Conservation (phyloP, 2,797 vertebrate species). For the Gymnoscopelus microlampas region DNA sequence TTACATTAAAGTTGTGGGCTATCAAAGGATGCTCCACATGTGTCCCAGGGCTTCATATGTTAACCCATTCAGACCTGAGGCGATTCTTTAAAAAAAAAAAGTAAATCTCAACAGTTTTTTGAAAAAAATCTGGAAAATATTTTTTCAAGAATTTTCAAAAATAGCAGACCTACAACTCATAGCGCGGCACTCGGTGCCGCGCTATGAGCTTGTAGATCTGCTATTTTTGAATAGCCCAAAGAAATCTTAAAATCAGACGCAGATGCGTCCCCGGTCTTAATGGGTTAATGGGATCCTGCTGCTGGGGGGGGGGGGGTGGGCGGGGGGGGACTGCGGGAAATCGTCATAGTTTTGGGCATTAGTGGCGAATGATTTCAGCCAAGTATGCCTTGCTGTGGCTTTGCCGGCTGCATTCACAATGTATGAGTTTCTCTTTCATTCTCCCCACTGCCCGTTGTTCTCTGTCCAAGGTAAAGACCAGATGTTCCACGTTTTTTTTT, state of each 20-base stretch:
- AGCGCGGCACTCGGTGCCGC: too few relatives aligned
- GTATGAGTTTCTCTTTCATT: conserved; percentile 76
- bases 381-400: conserved; percentile 78
- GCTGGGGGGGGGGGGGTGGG: conserved; percentile 7
- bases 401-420: conserved; percentile 69
- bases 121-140: too few relatives aligned
- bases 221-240: too few relatives aligned
- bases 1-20: conserved; percentile 58
- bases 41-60: conserved; percentile 53
- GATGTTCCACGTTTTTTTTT: conserved; percentile 75
- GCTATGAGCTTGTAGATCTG: too few relatives aligned
- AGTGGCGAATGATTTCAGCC: conserved; percentile 75
- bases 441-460: conserved; percentile 67
- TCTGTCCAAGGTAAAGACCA: conserved; percentile 79
- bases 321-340: conserved; percentile 43
- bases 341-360: conserved; percentile 76
- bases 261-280: conserved; percentile 60
- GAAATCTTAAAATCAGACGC: too few relatives aligned
- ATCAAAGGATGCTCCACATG: conserved; percentile 72
- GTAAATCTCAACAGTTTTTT: too few relatives aligned
- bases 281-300: conserved; percentile 74
- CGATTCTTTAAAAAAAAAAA: too few relatives aligned
- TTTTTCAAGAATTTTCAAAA: too few relatives aligned
- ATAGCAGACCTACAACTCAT: too few relatives aligned
- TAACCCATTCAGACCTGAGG: conserved; percentile 2